Conservation (phyloP, 2,113 vertebrate species). For the Collichthys lucidus region DNA sequence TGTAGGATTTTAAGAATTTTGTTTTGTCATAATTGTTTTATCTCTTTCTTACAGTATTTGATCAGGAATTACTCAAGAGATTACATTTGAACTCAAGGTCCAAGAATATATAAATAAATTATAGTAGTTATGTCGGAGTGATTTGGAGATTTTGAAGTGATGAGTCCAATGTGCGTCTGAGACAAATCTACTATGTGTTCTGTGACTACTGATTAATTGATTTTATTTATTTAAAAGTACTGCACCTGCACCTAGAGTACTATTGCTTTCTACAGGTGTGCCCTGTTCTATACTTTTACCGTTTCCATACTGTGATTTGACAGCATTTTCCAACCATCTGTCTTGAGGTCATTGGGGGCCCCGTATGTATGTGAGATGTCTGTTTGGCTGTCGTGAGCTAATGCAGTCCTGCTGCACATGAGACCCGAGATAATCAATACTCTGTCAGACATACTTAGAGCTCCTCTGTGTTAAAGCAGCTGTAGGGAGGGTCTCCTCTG, state of each 20-base stretch:
- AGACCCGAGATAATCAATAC: constrained; percentile 74
- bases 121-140: background rate
- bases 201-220: no score
- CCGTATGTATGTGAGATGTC: constrained; percentile 33
- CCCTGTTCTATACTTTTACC: background rate
- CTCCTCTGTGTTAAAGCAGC: constrained; percentile 49
- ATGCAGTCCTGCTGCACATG: constrained; percentile 56
- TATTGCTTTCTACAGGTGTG: background rate
- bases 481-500: constrained; percentile 36
- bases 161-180: background rate
- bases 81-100: background rate
- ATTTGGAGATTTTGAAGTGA: background rate
- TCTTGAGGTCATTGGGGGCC: constrained; percentile 35
- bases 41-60: background rate
- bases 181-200: background rate
- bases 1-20: background rate
- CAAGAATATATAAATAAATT: background rate
- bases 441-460: constrained; percentile 70
- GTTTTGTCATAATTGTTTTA: background rate
- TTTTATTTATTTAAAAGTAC: no score
- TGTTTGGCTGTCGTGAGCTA: constrained; percentile 44
- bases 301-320: constrained; percentile 35
- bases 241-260: no score
- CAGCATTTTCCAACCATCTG: constrained; percentile 30
- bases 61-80: background rate